Evolutionary conservation across 2,113 vertebrate species (phyloP).

Genomic region (Kobus ellipsiprymnus): DNA sequence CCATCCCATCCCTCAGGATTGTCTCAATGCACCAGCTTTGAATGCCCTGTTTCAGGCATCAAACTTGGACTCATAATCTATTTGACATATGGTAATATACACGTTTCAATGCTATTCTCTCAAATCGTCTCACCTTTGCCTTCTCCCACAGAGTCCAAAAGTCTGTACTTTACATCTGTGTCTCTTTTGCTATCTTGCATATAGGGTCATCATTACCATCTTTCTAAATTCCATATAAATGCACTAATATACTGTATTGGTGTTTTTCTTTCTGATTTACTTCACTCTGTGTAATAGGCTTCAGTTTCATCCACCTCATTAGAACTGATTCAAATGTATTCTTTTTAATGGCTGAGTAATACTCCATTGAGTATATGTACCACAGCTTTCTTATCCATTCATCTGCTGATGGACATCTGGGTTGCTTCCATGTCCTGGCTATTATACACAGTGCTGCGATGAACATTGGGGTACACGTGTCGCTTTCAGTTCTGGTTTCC

Average conservation of each 20-base stretch:
- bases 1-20: background rate
- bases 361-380: background rate
- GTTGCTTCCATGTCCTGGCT: background rate
- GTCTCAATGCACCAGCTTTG: background rate
- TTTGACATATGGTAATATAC: background rate
- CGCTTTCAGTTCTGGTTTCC: background rate
- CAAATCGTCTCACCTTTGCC: background rate
- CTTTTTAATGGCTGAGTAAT: background rate
- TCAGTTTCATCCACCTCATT: background rate
- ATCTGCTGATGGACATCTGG: rapidly evolving
- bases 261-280: background rate
- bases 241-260: rapidly evolving
- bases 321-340: background rate
- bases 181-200: background rate
- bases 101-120: background rate
- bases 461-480: background rate
- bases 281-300: background rate
- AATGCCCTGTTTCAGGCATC: background rate
- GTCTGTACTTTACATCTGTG: background rate
- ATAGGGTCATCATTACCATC: background rate
- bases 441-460: background rate
- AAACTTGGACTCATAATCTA: background rate
- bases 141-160: background rate
- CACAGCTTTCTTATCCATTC: background rate
- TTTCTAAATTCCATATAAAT: background rate